These are phyloP conservation scores for Kryptolebias marmoratus DNA, from an alignment of 2,113 vertebrate species.

Conservation along the genomic window DNA sequence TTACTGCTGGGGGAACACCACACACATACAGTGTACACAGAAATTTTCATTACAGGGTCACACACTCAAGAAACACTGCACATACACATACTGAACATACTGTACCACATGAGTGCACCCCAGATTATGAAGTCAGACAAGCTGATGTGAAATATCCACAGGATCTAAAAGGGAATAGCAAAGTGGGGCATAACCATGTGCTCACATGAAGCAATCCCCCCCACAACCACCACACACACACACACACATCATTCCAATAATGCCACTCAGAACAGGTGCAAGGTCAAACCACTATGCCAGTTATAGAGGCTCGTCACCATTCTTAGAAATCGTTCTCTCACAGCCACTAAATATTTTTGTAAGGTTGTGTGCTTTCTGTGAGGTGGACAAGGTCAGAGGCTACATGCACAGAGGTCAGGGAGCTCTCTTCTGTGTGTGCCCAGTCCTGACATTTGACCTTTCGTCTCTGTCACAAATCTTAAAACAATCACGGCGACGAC, in stretches of 20 bases:
- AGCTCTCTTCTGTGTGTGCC: slow-evolving; percentile 55
- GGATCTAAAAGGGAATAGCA: slow-evolving; percentile 31
- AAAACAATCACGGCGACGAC: slow-evolving; percentile 35
- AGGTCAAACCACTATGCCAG: slow-evolving; percentile 67
- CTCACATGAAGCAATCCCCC: slow-evolving; percentile 24
- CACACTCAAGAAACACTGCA: slow-evolving; percentile 20
- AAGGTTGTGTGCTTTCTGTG: slow-evolving; percentile 53
- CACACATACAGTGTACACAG: slow-evolving; percentile 42
- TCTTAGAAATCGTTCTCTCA: slow-evolving; percentile 71
- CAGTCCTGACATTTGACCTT: slow-evolving; percentile 48
- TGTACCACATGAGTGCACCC: slow-evolving; percentile 15
- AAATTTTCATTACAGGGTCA: slow-evolving; percentile 26
- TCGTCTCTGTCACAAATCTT: slow-evolving; percentile 42
- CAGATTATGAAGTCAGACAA: slow-evolving; percentile 29
- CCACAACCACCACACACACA: slow-evolving; percentile 1
- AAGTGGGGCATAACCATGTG: slow-evolving; percentile 9
- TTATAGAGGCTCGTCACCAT: slow-evolving; percentile 71
- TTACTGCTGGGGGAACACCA: slow-evolving; percentile 58
- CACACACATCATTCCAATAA: slow-evolving; percentile 50
- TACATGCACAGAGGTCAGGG: slow-evolving; percentile 59
- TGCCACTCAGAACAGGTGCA: slow-evolving; percentile 73
- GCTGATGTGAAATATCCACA: slow-evolving; percentile 33
- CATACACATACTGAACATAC: slow-evolving; percentile 18
- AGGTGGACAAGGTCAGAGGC: slow-evolving; percentile 63
- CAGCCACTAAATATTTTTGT: slow-evolving; percentile 61